Percentiles rank a stretch among this genome's conserved stretches.
These are phyloP conservation scores for Drosophila tani DNA, from an alignment of 1,140 invertebrate species.

Conservation along the genomic window DNA sequence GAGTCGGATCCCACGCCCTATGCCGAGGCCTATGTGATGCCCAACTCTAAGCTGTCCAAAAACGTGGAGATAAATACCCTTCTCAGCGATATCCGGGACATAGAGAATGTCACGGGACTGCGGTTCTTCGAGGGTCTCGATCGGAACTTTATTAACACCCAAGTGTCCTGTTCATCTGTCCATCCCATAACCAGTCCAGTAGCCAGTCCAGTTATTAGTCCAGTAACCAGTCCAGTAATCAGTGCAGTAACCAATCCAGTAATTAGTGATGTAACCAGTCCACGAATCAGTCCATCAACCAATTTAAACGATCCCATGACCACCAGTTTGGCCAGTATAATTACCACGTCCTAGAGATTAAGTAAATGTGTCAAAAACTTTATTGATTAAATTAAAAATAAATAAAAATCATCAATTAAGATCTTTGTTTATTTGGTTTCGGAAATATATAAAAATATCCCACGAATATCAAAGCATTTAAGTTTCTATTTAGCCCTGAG, in stretches of 20 bases:
- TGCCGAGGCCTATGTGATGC: conserved; percentile 97
- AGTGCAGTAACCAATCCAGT: neutral
- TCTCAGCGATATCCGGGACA: conserved; percentile 93
- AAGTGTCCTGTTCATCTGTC: conserved; percentile 2
- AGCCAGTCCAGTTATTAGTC: neutral
- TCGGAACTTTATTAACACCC: conserved; percentile 62
- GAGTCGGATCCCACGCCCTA: conserved; percentile 88
- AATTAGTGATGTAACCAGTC: neutral
- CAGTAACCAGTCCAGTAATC: neutral
- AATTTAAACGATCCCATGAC: neutral
- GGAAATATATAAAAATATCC: neutral
- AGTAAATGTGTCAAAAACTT: neutral
- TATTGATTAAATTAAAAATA: neutral
- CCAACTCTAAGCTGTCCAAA: conserved; percentile 93
- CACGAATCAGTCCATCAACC: no score
- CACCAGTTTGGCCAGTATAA: neutral
- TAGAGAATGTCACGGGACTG: conserved; percentile 96
- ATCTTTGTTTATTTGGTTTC: no score
- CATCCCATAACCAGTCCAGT: neutral
- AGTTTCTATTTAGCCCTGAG: conserved; percentile 1
- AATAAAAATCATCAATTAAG: no score
- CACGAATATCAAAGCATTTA: neutral
- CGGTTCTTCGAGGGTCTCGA: conserved; percentile 93
- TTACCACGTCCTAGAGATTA: neutral
- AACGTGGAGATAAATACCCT: conserved; percentile 90